Evolutionary conservation across 2,888 invertebrate species (phyloP), one percentile per base, ranked within the genome.

Genomic region (Acanthosoma haemorrhoidale): DNA sequence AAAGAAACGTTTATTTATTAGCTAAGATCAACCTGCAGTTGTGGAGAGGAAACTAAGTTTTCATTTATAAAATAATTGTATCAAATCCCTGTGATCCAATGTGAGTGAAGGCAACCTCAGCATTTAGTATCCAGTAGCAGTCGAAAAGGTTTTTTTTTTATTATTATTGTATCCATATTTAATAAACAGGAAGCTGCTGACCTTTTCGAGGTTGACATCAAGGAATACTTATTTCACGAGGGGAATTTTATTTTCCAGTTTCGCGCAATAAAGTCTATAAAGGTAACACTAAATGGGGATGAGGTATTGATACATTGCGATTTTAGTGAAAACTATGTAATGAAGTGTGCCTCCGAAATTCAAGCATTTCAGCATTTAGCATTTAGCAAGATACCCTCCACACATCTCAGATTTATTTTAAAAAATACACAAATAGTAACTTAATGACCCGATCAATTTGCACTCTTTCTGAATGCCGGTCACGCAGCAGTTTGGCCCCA

Each of bases 401-500:
- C 57, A 68, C 68, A 4, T 18, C 32, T 5, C 21, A 51, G 34
- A 11, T 68, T 2, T 68, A 68, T 25, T 68, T 25, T 18, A 68
- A 31, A 31, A 68, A 68, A 59, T 21, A 32, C n/a, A 2, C 15
- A 21, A 57, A 68, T 34, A 15, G 32, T 25, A 59, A 68, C 32
- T 16, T 59, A 57, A 58, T 25, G 61, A 51, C 61, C n/a, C 59
- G 39, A 15, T 69, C 69, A 5, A 39, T 69, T 34, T 69, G 69
- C 25, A 69, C 60, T 11, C 60, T 60, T 21, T 69, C 69, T 6
- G 39, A 60, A 25, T 39, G 69, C 38, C 57, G 68, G 68, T 6
- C 68, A 43, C 4, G 68, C 68, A 21, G 63, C 41, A 2, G 43
- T 69, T 6, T 69, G 69, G 69, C 38, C 31, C 4, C 69, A 61